Base-by-base conservation (phyloP, 2,113 vertebrate genomes). In the Misgurnus mizolepis region DNA sequence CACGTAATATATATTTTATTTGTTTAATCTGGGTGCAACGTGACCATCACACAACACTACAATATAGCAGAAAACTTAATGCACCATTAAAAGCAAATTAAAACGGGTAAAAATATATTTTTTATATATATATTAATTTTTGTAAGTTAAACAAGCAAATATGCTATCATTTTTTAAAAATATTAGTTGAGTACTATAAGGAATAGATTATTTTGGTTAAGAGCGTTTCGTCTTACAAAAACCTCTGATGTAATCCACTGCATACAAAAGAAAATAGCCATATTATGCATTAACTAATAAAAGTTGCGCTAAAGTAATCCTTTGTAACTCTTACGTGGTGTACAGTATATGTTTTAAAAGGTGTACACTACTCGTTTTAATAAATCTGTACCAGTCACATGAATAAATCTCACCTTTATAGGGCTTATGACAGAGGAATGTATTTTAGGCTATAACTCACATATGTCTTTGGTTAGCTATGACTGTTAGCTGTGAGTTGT, bases 381-480 rank as follows among this genome's bases (percentile, higher is more conserved):
- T 34, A 34, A 34, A 34, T 34, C 27, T 67, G n/a, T 47, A 47
- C n/a, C 18, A 69, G 14, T 66, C 12, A 22, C 47, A 82, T 56
- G 27, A 65, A 62, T 67, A 73, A 67, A 47, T 60, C 67, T 71
- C 64, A 71, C 80, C 79, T 86, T 72, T 45, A 40, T 40, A 41
- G 64, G 86, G 81, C 72, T 84, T 89, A 90, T 71, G 81, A 80
- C 79, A 80, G 70, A 87, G 85, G 72, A 83, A 85, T 90, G 86
- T 88, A 85, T 88, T 86, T 86, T 84, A 78, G 73, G 79, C 82
- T 90, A 58, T 86, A 88, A 89, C 85, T 90, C 84, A 81, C 85
- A 88, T 88, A 84, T 90, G 90, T 80, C 80, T 87, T 69, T 88
- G 83, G 82, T 91, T 91, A 86, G 76, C 79, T 14, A 34, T 60